These are phyloP conservation scores for Toxonevra muliebris DNA, from an alignment of 2,888 invertebrate species.

Conservation along the genomic window DNA sequence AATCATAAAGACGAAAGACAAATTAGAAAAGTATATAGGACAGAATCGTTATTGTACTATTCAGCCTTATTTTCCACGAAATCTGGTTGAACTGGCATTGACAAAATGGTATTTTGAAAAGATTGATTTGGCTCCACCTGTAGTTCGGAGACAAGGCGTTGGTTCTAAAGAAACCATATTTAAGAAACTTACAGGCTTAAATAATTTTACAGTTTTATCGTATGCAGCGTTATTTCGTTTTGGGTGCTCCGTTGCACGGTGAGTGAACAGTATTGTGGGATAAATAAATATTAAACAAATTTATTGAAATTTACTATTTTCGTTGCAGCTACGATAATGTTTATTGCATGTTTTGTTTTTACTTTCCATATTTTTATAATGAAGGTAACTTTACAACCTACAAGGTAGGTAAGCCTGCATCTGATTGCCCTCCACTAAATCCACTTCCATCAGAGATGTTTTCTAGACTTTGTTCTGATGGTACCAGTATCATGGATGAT, in stretches of 20 bases:
- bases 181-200: background rate
- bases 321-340: conserved; percentile 3
- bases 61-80: background rate
- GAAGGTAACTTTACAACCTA: background rate
- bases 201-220: conserved; percentile 22
- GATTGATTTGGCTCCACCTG: background rate
- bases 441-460: background rate
- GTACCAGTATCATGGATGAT: no score
- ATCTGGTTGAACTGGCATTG: conserved; percentile 7
- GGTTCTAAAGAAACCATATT: background rate
- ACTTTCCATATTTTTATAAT: conserved; percentile 8
- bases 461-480: background rate
- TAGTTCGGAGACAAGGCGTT: background rate
- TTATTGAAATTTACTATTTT: background rate
- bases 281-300: background rate
- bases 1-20: background rate
- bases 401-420: background rate
- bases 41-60: conserved; percentile 18
- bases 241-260: conserved; percentile 21
- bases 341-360: conserved; percentile 20
- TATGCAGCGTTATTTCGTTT: background rate
- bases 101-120: conserved; percentile 18
- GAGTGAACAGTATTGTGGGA: background rate
- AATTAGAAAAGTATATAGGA: background rate
- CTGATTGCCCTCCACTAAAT: conserved; percentile 3